Base-by-base conservation (phyloP, 2,888 invertebrate species). In the Biston stratarius region DNA sequence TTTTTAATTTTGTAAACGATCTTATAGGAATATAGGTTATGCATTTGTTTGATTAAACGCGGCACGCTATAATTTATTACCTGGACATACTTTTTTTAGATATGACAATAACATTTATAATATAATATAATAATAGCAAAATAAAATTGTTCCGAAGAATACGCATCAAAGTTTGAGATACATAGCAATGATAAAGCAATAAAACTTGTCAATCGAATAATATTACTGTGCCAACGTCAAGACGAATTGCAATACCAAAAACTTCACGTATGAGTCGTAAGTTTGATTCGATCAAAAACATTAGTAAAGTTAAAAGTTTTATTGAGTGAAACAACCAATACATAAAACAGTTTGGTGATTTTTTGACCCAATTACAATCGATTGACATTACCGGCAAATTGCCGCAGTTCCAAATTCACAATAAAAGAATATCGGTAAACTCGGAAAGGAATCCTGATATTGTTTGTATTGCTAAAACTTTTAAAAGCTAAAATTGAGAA, bases 381-480 rank as follows among this genome's bases (percentile, higher is more conserved):
- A 76, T 74, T 82, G 80, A 79, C 79, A 77, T 77, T 80, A 82
- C 75, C 77, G 73, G 67, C 56, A 51, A 72, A 74, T 73, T 76
- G 77, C 78, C 77, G 49, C 61, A 42, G 72, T 59, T 77, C 71
- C 71, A 71, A 73, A 76, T 76, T 75, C 73, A 72, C 74, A 67
- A 81, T 78, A 74, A 71, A 72, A 64, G 80, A 83, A 82, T 84
- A 83, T 81, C 71, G 80, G 75, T 61, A 80, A 80, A 83, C 77
- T 81, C 73, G 69, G 70, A 76, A 83, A 80, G 80, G 79, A 84
- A 80, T 80, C 73, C 74, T 77, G 75, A 77, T 75, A 75, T 77
- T 79, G 76, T 82, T 84, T 82, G 77, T 79, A 75, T 74, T 73
- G 63, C 60, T 48, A 57, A n/a, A 74, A 76, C 74, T 76, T 72